phyloP scores from a whole-genome alignment of 1,140 invertebrate species.

The Orius insidiosus region DNA sequence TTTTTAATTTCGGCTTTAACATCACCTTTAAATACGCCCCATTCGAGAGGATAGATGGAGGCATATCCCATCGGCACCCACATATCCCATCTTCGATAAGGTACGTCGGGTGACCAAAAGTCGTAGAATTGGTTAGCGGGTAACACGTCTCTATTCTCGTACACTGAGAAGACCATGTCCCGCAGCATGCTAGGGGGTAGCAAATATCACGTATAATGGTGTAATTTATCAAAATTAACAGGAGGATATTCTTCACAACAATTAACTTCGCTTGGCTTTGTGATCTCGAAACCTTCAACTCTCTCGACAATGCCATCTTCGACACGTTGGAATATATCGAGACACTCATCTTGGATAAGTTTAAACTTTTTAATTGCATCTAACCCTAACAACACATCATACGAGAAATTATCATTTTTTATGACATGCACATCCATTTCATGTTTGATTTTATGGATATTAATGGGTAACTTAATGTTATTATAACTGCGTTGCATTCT shows the following conservation, averaged over 20 bases:
- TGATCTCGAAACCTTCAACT: not conserved
- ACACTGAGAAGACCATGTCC: too few species aligned
- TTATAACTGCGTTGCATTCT: conserved; percentile 17
- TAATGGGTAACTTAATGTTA: conserved; percentile 8
- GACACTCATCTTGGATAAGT: conserved; percentile 16
- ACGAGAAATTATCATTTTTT: conserved; percentile 15
- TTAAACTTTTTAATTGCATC: conserved; percentile 16
- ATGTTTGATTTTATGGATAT: conserved; percentile 18
- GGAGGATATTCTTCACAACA: not conserved
- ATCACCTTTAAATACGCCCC: too few species aligned
- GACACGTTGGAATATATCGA: conserved; percentile 13
- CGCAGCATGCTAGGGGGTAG: conserved; percentile 24
- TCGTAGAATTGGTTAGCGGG: too few species aligned
- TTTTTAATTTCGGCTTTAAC: too few species aligned
- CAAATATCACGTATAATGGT: conserved; percentile 19
- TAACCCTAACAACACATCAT: conserved; percentile 17
- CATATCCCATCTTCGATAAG: too few species aligned
- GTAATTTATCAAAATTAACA: not conserved
- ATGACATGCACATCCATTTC: conserved; percentile 15
- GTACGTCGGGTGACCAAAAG: too few species aligned
- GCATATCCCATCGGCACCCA: too few species aligned
- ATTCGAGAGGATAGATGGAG: too few species aligned
- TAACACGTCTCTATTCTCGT: too few species aligned
- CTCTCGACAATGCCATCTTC: not conserved
- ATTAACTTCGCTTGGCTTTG: not conserved